Evolutionary conservation across 1,140 invertebrate species (phyloP), one percentile per base, ranked within the genome.

Genomic region (Armadillidium nasatum): DNA sequence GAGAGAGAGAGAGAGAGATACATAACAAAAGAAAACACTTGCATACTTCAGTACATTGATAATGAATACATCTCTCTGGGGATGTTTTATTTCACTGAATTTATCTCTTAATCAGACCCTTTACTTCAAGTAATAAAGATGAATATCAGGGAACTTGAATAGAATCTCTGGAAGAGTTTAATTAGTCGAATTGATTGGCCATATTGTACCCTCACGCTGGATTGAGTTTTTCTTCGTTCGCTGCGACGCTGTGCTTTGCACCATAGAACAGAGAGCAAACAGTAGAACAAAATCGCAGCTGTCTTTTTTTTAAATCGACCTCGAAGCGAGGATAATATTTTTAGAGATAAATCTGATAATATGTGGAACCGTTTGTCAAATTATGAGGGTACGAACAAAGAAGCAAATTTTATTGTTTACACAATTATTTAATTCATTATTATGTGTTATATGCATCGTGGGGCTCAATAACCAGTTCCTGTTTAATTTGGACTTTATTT

Each of bases 171-270:
- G 50, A 60, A 13, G 50, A 60, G 50, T 60, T 60, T 60, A 60
- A 60, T 60, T 60, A 60, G 50, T 60, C 50, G 50, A 60, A 60
- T 60, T 60, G 50, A 60, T 60, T 60, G 50, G 50, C 50, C 50
- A 60, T 60, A 60, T 60, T 60, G 50, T 60, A 19, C 50, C 50
- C 50, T 60, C 50, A 60, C 50, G 50, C 50, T 60, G 50, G 50
- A 60, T 15, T 60, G 50, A 60, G 50, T 60, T 60, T 19, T 13
- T 19, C 19, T 60, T 19, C 11, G 19, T 60, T 1, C 11, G 11
- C 50, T 1, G 19, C 50, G 50, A 60, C 50, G 7, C 50, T 60
- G 2, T 19, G 50, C 50, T 15, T 60, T 60, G 50, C 50, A 60
- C 50, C 50, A 1, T 19, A 4, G 50, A 60, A 60, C 19, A 19